Evolutionary conservation across 2,797 vertebrate species (phyloP).

Genomic region (Squalus acanthias): DNA sequence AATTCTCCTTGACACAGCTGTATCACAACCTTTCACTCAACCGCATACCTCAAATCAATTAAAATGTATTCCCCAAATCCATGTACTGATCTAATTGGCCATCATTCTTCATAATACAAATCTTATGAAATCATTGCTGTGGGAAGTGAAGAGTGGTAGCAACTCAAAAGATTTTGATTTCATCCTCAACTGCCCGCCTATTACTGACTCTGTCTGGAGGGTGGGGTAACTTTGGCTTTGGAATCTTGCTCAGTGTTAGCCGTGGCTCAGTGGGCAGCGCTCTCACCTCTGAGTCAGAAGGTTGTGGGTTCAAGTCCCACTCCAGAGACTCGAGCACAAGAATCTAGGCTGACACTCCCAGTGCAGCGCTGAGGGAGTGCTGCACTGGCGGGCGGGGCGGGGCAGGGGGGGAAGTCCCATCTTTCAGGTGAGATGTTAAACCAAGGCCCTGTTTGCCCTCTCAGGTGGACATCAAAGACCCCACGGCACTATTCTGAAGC

Average conservation of each 20-base stretch:
- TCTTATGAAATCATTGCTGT: background rate
- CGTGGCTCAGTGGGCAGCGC: background rate
- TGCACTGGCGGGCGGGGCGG: too few relatives aligned
- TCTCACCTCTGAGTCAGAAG: background rate
- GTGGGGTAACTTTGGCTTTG: background rate
- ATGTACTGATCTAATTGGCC: background rate
- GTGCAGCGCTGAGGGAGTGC: too few relatives aligned
- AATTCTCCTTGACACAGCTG: background rate
- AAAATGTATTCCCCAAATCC: background rate
- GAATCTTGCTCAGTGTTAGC: background rate
- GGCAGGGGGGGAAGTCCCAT: too few relatives aligned
- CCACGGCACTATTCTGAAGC: background rate
- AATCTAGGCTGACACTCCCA: too few relatives aligned
- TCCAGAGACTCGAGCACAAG: background rate
- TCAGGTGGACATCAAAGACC: background rate
- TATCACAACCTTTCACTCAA: background rate
- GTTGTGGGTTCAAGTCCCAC: background rate
- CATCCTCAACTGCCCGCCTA: background rate
- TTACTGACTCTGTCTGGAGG: background rate
- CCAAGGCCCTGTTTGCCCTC: background rate
- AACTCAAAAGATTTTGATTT: background rate
- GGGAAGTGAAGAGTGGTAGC: background rate
- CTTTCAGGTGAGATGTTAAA: background rate
- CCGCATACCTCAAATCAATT: background rate
- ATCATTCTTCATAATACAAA: background rate